These are phyloP conservation scores for Champsocephalus gunnari DNA, from an alignment of 2,797 vertebrate genomes.

Conservation along the genomic window DNA sequence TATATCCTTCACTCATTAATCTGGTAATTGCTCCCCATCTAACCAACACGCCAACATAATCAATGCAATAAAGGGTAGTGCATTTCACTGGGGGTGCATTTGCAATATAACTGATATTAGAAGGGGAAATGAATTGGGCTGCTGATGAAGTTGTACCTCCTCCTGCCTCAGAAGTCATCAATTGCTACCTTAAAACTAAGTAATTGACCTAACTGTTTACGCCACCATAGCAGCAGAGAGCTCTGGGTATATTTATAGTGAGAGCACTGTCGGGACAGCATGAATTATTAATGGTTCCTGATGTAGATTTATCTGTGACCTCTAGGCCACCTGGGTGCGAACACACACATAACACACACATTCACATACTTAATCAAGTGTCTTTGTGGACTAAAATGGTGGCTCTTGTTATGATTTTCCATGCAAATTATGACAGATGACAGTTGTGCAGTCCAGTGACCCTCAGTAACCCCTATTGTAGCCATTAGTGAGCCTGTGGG, in stretches of 20 bases:
- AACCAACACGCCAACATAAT: constrained; percentile 34
- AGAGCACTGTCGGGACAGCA: constrained; percentile 72
- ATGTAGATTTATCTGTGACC: constrained; percentile 81
- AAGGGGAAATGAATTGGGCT: constrained; percentile 43
- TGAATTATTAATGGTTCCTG: constrained; percentile 82
- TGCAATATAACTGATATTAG: constrained; percentile 29
- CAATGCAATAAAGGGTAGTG: constrained; percentile 21
- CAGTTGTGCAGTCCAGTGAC: constrained; percentile 44
- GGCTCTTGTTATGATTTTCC: constrained; percentile 32
- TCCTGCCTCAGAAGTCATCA: constrained; percentile 53
- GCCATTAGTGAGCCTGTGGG: constrained; percentile 40
- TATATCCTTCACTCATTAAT: constrained; percentile 25
- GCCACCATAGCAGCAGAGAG: constrained; percentile 59
- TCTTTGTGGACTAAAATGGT: constrained; percentile 45
- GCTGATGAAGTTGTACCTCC: constrained; percentile 41
- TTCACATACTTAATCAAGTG: constrained; percentile 49
- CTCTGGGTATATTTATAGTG: constrained; percentile 78
- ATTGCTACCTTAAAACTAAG: constrained; percentile 64
- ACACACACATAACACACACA: constrained; percentile 49
- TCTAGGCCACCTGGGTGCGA: constrained; percentile 75
- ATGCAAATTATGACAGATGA: constrained; percentile 41
- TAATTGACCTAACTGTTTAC: constrained; percentile 72
- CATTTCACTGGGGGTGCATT: constrained; percentile 25
- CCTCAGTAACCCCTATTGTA: constrained; percentile 40
- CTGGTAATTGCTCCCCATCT: constrained; percentile 29